phyloP scores from a whole-genome alignment of 2,888 invertebrate species.

The Thelaira solivaga region DNA sequence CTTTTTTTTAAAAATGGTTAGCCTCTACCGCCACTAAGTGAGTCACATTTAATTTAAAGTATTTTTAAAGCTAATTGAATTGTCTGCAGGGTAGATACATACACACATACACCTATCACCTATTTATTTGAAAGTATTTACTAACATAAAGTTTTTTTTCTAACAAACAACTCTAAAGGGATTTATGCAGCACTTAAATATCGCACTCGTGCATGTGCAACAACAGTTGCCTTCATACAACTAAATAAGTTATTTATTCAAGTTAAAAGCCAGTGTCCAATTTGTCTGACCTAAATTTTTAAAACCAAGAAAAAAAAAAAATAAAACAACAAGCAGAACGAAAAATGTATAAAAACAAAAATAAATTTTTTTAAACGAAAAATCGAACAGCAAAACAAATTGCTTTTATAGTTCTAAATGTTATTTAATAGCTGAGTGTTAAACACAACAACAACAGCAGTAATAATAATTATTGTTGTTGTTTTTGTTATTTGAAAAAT shows the following conservation, averaged over 20 bases:
- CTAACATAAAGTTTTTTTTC: too few species aligned
- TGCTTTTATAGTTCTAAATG: conserved; percentile 43
- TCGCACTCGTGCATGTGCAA: conserved; percentile 1
- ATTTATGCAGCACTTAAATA: conserved; percentile 46
- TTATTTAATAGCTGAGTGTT: conserved; percentile 37
- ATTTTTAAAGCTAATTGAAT: too few species aligned
- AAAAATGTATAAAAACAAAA: too few species aligned
- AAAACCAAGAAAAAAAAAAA: background rate
- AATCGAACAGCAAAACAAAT: conserved; percentile 39
- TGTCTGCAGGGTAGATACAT: too few species aligned
- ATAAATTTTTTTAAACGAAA: too few species aligned
- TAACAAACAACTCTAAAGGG: conserved; percentile 36
- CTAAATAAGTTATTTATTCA: conserved; percentile 12
- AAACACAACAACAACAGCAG: background rate
- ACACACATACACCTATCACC: too few species aligned
- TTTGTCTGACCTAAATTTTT: conserved; percentile 45
- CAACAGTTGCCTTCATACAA: background rate
- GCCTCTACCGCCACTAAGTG: too few species aligned
- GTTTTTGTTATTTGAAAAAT: background rate
- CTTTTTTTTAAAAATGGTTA: too few species aligned
- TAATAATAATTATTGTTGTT: background rate
- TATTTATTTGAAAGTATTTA: too few species aligned
- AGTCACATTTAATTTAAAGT: too few species aligned
- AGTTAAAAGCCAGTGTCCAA: conserved; percentile 43
- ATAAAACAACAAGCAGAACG: background rate